Percentiles rank a stretch among this genome's conserved stretches.
Evolutionary conservation across 1,140 invertebrate species (phyloP).

Genomic region (Drosophila lini): DNA sequence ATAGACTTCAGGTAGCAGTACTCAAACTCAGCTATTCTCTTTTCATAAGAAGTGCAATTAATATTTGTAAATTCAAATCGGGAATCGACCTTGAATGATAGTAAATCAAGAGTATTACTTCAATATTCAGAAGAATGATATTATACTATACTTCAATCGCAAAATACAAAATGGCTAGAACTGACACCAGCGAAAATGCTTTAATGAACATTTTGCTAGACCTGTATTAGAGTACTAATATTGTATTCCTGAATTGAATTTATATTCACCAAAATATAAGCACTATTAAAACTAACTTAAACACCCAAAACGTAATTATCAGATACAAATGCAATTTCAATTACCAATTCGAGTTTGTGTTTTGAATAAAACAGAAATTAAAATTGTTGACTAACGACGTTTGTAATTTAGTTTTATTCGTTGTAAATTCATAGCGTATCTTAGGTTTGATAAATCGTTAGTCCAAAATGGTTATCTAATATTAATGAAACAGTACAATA

Average conservation of each 20-base stretch:
- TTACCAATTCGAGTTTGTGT: too few species aligned
- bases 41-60: background rate
- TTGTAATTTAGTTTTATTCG: too few species aligned
- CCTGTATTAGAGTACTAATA: background rate
- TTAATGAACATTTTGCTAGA: background rate
- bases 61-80: slow-evolving; percentile 17
- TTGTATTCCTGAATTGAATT: background rate
- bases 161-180: background rate
- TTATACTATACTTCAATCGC: background rate
- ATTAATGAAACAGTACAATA: background rate
- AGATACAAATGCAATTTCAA: too few species aligned
- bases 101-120: too few species aligned
- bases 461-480: too few species aligned
- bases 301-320: background rate
- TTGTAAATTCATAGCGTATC: too few species aligned
- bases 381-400: too few species aligned
- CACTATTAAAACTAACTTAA: background rate
- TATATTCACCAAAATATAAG: background rate
- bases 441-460: too few species aligned
- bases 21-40: background rate
- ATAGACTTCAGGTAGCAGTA: slow-evolving; percentile 22
- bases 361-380: too few species aligned
- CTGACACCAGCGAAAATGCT: background rate
- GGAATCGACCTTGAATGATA: too few species aligned
- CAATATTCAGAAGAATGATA: too few species aligned